Percentiles rank a stretch among this genome's conserved stretches.
phyloP scores from a whole-genome alignment of 1,140 invertebrate species.

The Dufourea novaeangliae region DNA sequence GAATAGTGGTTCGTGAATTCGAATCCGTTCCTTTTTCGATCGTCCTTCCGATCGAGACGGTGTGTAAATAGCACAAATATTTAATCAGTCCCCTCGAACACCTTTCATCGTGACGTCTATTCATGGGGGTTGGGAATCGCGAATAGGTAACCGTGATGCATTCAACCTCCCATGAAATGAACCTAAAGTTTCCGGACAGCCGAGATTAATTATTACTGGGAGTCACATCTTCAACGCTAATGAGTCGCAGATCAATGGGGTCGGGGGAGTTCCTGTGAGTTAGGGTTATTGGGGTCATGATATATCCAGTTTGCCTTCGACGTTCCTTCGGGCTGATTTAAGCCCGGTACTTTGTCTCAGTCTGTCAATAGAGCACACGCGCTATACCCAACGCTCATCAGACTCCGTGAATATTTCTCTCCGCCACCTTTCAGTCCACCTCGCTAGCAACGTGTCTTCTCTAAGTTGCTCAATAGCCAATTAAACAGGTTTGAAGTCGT shows the following conservation, averaged over 20 bases:
- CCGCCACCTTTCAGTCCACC: not conserved
- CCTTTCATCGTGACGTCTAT: not conserved
- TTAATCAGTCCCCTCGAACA: too few species aligned
- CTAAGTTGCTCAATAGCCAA: slow-evolving; percentile 1
- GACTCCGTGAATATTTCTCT: not conserved
- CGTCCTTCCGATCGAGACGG: too few species aligned
- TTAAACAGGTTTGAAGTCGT: not conserved
- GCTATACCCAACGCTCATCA: not conserved
- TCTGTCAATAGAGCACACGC: not conserved
- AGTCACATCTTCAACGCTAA: not conserved
- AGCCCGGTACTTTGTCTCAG: not conserved
- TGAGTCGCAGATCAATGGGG: slow-evolving; percentile 7
- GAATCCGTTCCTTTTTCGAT: not conserved
- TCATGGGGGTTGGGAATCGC: not conserved
- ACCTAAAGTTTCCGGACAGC: not conserved
- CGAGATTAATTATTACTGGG: slow-evolving; percentile 26
- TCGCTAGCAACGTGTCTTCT: not conserved
- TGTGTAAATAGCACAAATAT: too few species aligned
- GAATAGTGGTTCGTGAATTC: not conserved
- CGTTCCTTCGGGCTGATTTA: slow-evolving; percentile 10
- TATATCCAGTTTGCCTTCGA: slow-evolving; percentile 1
- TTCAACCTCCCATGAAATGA: slow-evolving; percentile 2
- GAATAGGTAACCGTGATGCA: not conserved
- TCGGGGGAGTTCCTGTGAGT: not conserved
- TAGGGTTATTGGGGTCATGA: not conserved